Conservation (phyloP, 2,888 invertebrate species). For the Stenotaenia linearis region DNA sequence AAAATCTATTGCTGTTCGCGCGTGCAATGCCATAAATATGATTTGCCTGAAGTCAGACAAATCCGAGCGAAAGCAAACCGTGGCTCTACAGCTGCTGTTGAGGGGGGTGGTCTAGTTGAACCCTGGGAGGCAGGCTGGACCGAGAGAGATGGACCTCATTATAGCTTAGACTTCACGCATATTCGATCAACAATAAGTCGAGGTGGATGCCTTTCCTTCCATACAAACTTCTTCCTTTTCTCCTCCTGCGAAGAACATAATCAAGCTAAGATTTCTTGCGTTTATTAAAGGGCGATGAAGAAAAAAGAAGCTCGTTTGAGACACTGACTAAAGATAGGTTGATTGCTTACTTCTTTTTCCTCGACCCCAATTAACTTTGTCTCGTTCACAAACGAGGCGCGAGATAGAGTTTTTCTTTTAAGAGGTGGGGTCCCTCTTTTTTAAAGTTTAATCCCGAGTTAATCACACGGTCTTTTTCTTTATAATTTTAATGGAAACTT, state of each 20-base stretch:
- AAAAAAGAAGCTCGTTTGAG: neutral
- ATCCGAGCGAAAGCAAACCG: neutral
- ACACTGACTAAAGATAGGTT: conserved; percentile 5
- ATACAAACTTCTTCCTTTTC: neutral
- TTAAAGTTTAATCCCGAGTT: neutral
- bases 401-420: neutral
- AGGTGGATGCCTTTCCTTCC: neutral
- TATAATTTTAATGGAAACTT: conserved; percentile 1
- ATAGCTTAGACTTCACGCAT: neutral
- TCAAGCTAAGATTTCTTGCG: neutral
- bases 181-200: neutral
- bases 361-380: conserved; percentile 1
- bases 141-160: neutral
- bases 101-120: neutral
- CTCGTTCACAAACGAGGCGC: neutral
- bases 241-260: neutral
- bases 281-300: neutral
- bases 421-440: neutral
- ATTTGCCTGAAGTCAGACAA: neutral
- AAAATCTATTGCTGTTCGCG: neutral
- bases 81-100: neutral
- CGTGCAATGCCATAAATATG: neutral
- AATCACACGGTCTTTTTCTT: neutral
- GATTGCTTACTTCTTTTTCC: neutral
- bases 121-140: neutral